Evolutionary conservation across 2,888 invertebrate genomes (phyloP).

Genomic region (Mactromeris polynyma): DNA sequence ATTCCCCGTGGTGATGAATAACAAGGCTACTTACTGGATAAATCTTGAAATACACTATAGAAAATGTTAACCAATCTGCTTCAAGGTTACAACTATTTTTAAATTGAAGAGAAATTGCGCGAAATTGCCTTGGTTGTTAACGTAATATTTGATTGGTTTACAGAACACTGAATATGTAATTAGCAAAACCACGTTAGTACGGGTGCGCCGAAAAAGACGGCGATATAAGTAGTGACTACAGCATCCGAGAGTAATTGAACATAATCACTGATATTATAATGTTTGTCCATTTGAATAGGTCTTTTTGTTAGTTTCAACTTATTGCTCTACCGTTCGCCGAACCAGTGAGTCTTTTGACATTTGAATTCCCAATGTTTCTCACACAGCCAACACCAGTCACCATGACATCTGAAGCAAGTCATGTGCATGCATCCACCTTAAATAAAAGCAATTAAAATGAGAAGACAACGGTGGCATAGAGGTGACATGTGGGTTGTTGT

Average conservation of each 20-base stretch:
- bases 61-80: no score
- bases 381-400: conserved; percentile 96
- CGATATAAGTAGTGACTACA: neutral
- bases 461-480: no score
- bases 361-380: conserved; percentile 94
- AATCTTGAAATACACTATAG: neutral
- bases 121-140: no score
- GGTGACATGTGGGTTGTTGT: no score
- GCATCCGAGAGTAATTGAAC: neutral
- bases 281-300: neutral
- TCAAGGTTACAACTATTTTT: no score
- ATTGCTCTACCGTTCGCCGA: conserved; percentile 88
- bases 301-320: no score
- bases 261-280: neutral
- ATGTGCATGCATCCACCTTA: conserved; percentile 95
- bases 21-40: neutral
- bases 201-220: neutral
- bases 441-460: conserved; percentile 71
- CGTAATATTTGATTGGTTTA: no score
- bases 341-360: conserved; percentile 96
- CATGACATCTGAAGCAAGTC: conserved; percentile 92
- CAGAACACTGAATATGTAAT: no score
- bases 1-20: no score
- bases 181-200: no score
- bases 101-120: no score